Conservation (phyloP, 2,113 vertebrate species). For the Paralichthys olivaceus region DNA sequence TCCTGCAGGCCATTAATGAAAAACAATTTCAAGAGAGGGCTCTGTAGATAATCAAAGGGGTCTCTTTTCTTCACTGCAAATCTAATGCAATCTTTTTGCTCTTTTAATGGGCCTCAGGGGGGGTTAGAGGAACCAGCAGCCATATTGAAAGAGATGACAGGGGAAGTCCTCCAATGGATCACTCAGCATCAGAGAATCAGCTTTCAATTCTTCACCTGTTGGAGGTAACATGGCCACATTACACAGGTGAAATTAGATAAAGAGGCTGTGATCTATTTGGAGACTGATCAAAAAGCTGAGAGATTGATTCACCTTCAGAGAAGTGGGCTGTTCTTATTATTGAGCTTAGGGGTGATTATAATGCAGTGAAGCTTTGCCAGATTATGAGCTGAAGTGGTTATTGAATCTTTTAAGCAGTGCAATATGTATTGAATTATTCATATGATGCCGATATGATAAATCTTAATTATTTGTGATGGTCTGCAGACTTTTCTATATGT, state of each 20-base stretch:
- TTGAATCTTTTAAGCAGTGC: background rate
- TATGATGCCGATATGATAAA: background rate
- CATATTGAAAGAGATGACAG: constrained; percentile 52
- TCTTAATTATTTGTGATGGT: background rate
- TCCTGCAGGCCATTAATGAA: constrained; percentile 55
- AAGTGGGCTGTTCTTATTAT: background rate
- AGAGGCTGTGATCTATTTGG: background rate
- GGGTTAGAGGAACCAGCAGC: constrained; percentile 14
- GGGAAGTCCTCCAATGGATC: constrained; percentile 31
- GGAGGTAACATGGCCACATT: constrained; percentile 16
- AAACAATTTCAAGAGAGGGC: constrained; percentile 44
- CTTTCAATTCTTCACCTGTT: background rate
- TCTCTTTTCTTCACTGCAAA: constrained; percentile 45
- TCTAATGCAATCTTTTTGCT: constrained; percentile 44
- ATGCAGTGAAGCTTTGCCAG: too few relatives aligned
- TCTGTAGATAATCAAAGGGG: constrained; percentile 56
- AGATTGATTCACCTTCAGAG: constrained; percentile 10
- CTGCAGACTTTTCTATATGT: background rate
- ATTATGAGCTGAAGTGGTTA: too few relatives aligned
- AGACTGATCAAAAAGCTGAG: background rate
- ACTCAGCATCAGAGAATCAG: constrained; percentile 29
- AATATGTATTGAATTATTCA: background rate
- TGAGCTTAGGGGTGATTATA: background rate
- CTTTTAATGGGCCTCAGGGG: constrained; percentile 53
- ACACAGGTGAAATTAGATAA: constrained; percentile 11